A percentile compares a stretch with the other conserved stretches of the same genome.
Evolutionary conservation across 30 jellyfish, hydroid and myxozoan species (phyloP).

Genomic region (Chironex yamaguchii): DNA sequence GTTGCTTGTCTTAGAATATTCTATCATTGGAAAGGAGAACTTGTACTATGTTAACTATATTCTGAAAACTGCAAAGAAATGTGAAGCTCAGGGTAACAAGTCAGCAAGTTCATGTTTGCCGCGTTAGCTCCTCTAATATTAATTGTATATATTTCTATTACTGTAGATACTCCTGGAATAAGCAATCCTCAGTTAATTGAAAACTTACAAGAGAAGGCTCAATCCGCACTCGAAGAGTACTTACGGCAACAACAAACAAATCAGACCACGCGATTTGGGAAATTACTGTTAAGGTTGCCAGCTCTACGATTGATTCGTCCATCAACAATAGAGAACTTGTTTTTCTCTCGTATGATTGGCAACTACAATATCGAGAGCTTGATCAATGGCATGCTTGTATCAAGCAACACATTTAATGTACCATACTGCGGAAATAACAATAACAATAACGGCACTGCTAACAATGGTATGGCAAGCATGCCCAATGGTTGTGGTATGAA

Average conservation of each 20-base stretch:
- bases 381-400: slow-evolving; percentile 85
- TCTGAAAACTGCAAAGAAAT: too few species aligned
- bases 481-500: slow-evolving; percentile 61
- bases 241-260: slow-evolving; percentile 91
- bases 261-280: slow-evolving; percentile 86
- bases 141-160: too few species aligned
- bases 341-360: slow-evolving; percentile 93
- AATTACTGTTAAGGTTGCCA: slow-evolving; percentile 89
- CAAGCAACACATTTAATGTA: slow-evolving; percentile 71
- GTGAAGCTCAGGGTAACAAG: too few species aligned
- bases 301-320: slow-evolving; percentile 92
- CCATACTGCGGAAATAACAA: slow-evolving; percentile 63
- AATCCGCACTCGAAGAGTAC: slow-evolving; percentile 93
- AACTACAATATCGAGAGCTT: slow-evolving; percentile 86
- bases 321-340: slow-evolving; percentile 79
- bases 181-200: slow-evolving; percentile 92
- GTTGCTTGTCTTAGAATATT: too few species aligned
- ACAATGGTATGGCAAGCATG: neutral
- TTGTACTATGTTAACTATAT: too few species aligned
- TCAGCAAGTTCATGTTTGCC: too few species aligned
- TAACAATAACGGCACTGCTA: slow-evolving; percentile 56
- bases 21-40: too few species aligned
- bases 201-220: slow-evolving; percentile 96
- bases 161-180: slow-evolving; percentile 93
- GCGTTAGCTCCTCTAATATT: too few species aligned